Evolutionary conservation across 2,113 vertebrate species (phyloP).

Genomic region (Mastomys natalensis): DNA sequence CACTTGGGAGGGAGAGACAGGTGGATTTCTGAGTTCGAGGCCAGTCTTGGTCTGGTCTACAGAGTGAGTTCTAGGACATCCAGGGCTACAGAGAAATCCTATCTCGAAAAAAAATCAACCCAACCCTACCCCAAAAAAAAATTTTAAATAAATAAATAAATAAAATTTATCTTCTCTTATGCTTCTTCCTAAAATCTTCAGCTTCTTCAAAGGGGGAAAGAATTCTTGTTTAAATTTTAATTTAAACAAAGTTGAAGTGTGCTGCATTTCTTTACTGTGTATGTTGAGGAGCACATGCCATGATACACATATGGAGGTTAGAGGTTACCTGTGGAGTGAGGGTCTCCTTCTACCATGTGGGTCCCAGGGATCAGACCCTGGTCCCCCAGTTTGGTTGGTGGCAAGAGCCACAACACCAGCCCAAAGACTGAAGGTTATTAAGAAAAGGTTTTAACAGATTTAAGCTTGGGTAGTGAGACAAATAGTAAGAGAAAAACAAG

Average conservation of each 20-base stretch:
- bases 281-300: background rate
- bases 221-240: background rate
- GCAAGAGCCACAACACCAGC: too few relatives aligned
- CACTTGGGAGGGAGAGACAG: too few relatives aligned
- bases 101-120: background rate
- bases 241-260: background rate
- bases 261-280: background rate
- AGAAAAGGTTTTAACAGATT: background rate
- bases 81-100: too few relatives aligned
- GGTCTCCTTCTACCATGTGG: background rate
- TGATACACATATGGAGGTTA: background rate
- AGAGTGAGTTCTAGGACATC: too few relatives aligned
- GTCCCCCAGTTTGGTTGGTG: background rate
- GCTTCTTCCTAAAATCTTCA: background rate
- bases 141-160: background rate
- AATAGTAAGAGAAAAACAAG: background rate
- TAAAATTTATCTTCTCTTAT: conserved; percentile 24
- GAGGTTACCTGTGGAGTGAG: background rate
- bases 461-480: background rate
- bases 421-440: background rate
- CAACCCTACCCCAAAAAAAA: too few relatives aligned
- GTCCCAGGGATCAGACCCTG: background rate
- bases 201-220: conserved; percentile 22
- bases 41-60: too few relatives aligned
- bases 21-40: too few relatives aligned